Evolutionary conservation across 2,888 invertebrate genomes (phyloP), one percentile per base, ranked within the genome.

Genomic region (Diarsia mendica): DNA sequence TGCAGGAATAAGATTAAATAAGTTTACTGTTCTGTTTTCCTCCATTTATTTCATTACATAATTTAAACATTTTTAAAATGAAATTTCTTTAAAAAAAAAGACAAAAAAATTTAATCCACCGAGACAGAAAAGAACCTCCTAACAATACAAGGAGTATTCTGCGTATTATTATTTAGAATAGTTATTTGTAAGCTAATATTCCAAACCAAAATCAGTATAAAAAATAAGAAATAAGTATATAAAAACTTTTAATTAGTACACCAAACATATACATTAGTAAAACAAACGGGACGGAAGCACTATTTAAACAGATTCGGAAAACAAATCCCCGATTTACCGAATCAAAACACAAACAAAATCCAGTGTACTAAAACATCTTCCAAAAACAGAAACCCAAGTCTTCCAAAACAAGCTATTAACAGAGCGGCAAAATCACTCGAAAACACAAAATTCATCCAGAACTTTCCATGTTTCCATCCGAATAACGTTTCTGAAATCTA

Each of bases 401-500:
- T 15, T 11, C 13, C 18, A 49, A 53, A 74, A 33, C 33, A 49
- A 39, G 15, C 44, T 18, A 18, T 71, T 46, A 79, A 46, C 51
- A 28, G n/a, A 33, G 15, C 13, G 28, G 20, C 33, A 48, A 48
- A 68, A 68, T 10, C 79, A 53, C 15, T 39, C n/a, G 15, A 20
- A 69, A 69, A 72, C 69, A 49, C 53, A 72, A 79, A 28, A 79
- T n/a, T 58, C 49, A 60, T 65, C 72, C 33, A 53, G 28, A 28
- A 20, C 44, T 51, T 53, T 44, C 49, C 51, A 15, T 18, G 20
- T 80, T 73, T 72, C 60, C n/a, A 20, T 23, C 20, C 28, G 46
- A 77, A 67, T 70, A 53, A 64, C 68, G 58, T 49, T 55, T 44
- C 60, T 39, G 67, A 72, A 77, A 82, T 61, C 58, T 33, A 67